Base-by-base conservation (phyloP, 2,113 vertebrate species). In the Benitochromis conjunctus region DNA sequence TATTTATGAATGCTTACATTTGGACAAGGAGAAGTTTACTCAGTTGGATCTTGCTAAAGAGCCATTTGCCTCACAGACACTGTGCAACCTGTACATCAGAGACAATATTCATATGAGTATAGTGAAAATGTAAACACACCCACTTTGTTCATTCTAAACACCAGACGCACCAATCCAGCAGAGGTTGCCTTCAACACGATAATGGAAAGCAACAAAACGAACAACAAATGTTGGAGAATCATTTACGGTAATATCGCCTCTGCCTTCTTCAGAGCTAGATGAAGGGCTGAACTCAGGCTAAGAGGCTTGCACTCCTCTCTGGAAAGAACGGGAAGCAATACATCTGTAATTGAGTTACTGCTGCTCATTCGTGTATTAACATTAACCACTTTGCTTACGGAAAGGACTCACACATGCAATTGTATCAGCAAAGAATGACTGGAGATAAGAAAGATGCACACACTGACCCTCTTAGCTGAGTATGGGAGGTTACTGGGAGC, bases 51-150 rank as follows among this genome's bases (percentile, higher is more conserved):
- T 95, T 91, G 82, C 55, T 95, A 95, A 94, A 95, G 91, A 92
- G 92, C 90, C 94, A 95, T 95, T 95, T 94, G 96, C 96, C 95
- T 95, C 89, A 91, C 92, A 95, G 64, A 86, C 86, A 18, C 78
- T 60, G 91, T 89, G 92, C 85, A 57, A 54, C 51, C 62, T 93
- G 89, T 91, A 93, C 95, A 93, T 95, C 93, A 95, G 95, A 86
- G 87, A 83, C 83, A 87, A 92, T 91, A 91, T 89, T 85, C 82
- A 88, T 83, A 89, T 91, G 88, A 66, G 57, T 54, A 26, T 26
- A 81, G 41, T 14, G n/a, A 81, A 56, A 21, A 74, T 62, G 79
- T 58, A 74, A 71, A 85, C 58, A 78, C 48, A 66, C 1, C 7
- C 21, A 53, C 82, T 84, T 89, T 54, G 53, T 46, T 91, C 90